phyloP scores from a whole-genome alignment of 2,888 invertebrate genomes.

The Clitarchus hookeri region DNA sequence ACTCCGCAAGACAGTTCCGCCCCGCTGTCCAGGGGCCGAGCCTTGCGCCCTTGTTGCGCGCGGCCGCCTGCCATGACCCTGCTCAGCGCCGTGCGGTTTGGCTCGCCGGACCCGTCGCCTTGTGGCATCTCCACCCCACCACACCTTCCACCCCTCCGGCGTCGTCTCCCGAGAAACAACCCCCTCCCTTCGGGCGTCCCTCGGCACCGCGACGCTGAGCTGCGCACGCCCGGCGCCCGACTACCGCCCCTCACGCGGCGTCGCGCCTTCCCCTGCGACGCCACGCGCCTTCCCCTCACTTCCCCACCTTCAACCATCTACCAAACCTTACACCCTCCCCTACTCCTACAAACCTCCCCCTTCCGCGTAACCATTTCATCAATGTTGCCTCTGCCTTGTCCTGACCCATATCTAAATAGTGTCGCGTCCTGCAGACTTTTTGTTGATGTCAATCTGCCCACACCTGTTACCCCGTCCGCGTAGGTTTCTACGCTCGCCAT shows the following conservation, averaged over 20 bases:
- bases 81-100: conserved; percentile 22
- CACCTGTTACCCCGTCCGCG: not conserved
- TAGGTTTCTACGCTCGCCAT: not conserved
- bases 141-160: not conserved
- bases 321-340: not conserved
- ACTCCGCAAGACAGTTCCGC: too few relatives aligned
- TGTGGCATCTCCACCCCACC: not conserved
- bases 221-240: too few relatives aligned
- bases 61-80: not conserved
- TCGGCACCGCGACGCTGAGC: too few relatives aligned
- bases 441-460: conserved; percentile 10
- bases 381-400: not conserved
- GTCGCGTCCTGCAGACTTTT: not conserved
- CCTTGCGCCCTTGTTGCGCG: not conserved
- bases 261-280: not conserved
- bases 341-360: not conserved
- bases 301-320: not conserved
- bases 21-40: too few relatives aligned
- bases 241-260: not conserved
- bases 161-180: too few relatives aligned
- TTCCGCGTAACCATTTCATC: not conserved
- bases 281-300: not conserved
- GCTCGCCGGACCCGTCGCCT: conserved; percentile 21
- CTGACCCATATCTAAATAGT: conserved; percentile 14
- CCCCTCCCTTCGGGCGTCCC: not conserved